Base-by-base conservation (phyloP, 2,797 vertebrate genomes). In the Cyprinodon diabolis region DNA sequence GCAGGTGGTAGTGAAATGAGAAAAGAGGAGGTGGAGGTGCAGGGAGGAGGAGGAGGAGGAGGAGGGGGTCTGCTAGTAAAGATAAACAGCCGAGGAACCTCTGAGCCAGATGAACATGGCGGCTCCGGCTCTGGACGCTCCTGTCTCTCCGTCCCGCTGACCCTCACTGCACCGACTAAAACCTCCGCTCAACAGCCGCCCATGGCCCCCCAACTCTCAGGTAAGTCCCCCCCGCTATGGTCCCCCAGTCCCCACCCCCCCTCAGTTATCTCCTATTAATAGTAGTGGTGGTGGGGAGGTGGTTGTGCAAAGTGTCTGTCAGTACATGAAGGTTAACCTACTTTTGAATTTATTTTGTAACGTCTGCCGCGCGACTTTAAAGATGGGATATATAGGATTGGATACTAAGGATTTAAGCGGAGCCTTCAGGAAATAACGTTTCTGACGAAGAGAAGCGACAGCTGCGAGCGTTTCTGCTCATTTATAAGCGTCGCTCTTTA, bases 91-190 rank as follows among this genome's bases (percentile, higher is more conserved):
- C 85, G 75, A 85, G 78, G 82, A 88, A 71, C 87, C 87, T 83
- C 85, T 81, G 86, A 90, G 84, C 85, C 81, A 74, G 43, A 90
- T 76, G 70, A 92, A 93, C 87, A 92, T 93, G 92, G 92, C 91
- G 90, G 90, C 89, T 80, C 81, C 84, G 83, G 86, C 72, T 70
- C 81, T 68, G 84, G 83, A 84, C 84, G 82, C 69, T 21, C 23
- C 84, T 47, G 77, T 70, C 71, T 74, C 79, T 84, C 68, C 69
- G 78, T 85, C 85, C 84, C 77, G 72, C 81, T 86, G 84, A 91
- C 83, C 86, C 63, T 75, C 74, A 35, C 63, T 56, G 45, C 75
- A 56, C 77, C 79, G 72, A 47, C 58, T 0, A 30, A 30, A 77
- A 21, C 48, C 54, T 47, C 67, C 58, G 73, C 13, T 10, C 71